Conservation (phyloP, 37 sponge, comb jelly and placozoan species). For the Lycopodina hypogea region DNA sequence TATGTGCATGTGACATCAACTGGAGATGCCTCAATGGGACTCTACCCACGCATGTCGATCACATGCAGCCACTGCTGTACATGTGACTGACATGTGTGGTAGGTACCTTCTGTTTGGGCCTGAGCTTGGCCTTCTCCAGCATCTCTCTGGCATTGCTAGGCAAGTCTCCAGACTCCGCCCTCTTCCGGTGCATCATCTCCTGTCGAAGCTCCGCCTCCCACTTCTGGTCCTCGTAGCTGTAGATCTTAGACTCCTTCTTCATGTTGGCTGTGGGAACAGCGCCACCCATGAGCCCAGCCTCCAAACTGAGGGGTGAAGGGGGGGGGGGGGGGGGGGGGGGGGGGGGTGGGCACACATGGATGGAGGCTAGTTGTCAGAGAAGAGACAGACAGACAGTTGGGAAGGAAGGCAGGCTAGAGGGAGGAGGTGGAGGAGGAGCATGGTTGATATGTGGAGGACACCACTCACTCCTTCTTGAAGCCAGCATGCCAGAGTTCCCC, state of each 20-base stretch:
- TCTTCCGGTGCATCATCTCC: conserved; percentile 36
- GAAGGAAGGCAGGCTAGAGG: neutral
- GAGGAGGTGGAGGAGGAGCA: neutral
- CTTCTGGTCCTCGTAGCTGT: conserved; percentile 90
- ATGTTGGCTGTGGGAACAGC: conserved; percentile 49
- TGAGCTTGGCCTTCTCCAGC: conserved; percentile 38
- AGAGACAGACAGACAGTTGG: neutral
- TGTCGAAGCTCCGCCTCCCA: conserved; percentile 86
- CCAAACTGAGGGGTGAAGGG: conserved; percentile 6
- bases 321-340: neutral
- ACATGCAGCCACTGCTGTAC: too few relatives aligned
- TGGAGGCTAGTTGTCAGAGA: neutral
- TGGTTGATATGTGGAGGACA: neutral
- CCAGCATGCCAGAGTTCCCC: conserved; percentile 60
- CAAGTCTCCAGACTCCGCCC: neutral
- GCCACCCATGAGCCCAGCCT: conserved; percentile 8
- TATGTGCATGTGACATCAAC: neutral
- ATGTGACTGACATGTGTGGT: too few relatives aligned
- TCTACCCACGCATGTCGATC: too few relatives aligned
- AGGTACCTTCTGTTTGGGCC: conserved; percentile 39
- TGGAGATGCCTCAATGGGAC: neutral
- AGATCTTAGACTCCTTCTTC: conserved; percentile 76
- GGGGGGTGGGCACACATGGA: neutral
- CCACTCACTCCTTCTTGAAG: conserved; percentile 56
- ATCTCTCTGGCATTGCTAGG: conserved; percentile 1